phyloP scores from a whole-genome alignment of 1,140 invertebrate species.

The Zophobas morio region DNA sequence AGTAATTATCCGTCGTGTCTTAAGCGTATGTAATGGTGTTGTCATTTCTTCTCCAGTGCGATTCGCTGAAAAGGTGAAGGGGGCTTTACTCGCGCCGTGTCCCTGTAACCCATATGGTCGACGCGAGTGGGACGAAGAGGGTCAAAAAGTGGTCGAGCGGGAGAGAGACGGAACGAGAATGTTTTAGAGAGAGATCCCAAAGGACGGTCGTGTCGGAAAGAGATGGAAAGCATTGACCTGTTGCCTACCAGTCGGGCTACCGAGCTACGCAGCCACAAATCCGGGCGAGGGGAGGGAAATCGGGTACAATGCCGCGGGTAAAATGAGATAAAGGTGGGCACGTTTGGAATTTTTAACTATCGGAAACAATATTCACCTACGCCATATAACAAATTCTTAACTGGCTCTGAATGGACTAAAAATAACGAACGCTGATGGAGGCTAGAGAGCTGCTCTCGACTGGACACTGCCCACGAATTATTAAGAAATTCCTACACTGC shows the following conservation, averaged over 20 bases:
- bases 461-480: constrained; percentile 3
- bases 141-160: constrained; percentile 4
- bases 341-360: constrained; percentile 54
- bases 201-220: constrained; percentile 43
- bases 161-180: constrained; percentile 19
- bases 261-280: constrained; percentile 59
- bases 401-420: constrained; percentile 33
- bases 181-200: constrained; percentile 45
- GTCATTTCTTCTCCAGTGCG: constrained; percentile 1
- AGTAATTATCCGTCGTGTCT: not conserved
- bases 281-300: constrained; percentile 43
- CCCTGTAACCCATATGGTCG: constrained; percentile 45
- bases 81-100: constrained; percentile 40
- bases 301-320: constrained; percentile 51
- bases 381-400: constrained; percentile 25
- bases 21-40: not conserved
- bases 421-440: constrained; percentile 16
- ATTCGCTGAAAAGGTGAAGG: constrained; percentile 25
- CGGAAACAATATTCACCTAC: constrained; percentile 41
- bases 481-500: constrained; percentile 11
- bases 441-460: constrained; percentile 13
- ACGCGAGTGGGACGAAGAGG: constrained; percentile 17
- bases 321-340: constrained; percentile 55
- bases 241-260: constrained; percentile 61
- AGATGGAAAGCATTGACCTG: constrained; percentile 60